Conservation (phyloP, 1,140 invertebrate species). For the Ylistrum balloti region DNA sequence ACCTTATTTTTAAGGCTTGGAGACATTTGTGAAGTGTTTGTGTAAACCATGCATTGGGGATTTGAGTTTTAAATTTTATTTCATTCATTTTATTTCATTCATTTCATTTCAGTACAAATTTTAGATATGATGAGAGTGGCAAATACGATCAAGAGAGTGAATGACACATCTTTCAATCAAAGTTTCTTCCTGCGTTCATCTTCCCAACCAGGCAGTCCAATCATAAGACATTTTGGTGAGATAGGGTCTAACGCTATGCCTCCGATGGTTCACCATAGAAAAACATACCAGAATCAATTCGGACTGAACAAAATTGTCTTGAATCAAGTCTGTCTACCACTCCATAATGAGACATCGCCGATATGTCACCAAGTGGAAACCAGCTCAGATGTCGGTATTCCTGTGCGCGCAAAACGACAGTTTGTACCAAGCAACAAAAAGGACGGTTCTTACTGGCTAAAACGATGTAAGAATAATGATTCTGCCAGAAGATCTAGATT, state of each 20-base stretch:
- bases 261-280: not conserved
- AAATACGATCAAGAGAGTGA: not conserved
- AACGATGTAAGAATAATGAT: conserved; percentile 71
- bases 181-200: not conserved
- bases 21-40: too few species aligned
- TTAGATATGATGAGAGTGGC: not conserved
- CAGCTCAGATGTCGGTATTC: not conserved
- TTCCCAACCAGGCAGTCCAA: not conserved
- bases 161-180: not conserved
- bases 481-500: conserved; percentile 70
- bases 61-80: too few species aligned
- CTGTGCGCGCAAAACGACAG: conserved; percentile 64
- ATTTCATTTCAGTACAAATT: too few species aligned
- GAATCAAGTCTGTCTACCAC: not conserved
- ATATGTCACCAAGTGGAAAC: not conserved
- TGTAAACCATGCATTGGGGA: too few species aligned
- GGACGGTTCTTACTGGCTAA: conserved; percentile 69
- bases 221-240: not conserved
- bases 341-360: not conserved
- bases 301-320: not conserved
- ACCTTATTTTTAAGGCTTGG: too few species aligned
- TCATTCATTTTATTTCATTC: too few species aligned
- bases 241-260: not conserved
- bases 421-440: conserved; percentile 72
- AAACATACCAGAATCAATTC: not conserved